Evolutionary conservation across 2,888 invertebrate species (phyloP).

Genomic region (Meteorus colon): DNA sequence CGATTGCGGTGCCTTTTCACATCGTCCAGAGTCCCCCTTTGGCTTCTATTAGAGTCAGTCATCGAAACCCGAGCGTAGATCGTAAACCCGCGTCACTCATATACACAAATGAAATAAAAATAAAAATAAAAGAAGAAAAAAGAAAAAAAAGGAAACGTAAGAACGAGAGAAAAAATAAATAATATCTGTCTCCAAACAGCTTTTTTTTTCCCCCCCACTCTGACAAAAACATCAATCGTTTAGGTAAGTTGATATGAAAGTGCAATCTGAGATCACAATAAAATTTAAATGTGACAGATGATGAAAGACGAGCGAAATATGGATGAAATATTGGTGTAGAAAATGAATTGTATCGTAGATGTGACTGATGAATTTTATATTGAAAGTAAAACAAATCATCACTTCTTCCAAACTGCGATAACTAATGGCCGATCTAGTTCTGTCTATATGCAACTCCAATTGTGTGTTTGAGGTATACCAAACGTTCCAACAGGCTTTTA

Average conservation of each 20-base stretch:
- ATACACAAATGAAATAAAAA: slow-evolving; percentile 4
- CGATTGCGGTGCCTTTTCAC: slow-evolving; percentile 48
- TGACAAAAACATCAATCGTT: slow-evolving; percentile 14
- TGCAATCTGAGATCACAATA: neutral
- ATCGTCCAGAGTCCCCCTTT: slow-evolving; percentile 57
- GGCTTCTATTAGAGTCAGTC: slow-evolving; percentile 69
- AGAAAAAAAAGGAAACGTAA: neutral
- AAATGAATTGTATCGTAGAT: neutral
- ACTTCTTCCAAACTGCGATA: neutral
- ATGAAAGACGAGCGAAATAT: neutral
- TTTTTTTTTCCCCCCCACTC: neutral
- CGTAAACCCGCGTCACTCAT: slow-evolving; percentile 34
- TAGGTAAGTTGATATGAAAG: slow-evolving; percentile 21
- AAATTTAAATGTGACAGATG: neutral
- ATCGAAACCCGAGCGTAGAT: slow-evolving; percentile 53
- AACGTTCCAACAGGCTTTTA: slow-evolving; percentile 53
- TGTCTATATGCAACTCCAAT: neutral
- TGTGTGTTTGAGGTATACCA: neutral
- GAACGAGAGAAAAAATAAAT: neutral
- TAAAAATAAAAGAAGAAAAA: neutral
- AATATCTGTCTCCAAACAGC: neutral
- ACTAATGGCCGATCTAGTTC: neutral
- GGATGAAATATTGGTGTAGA: neutral
- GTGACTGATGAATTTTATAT: no score
- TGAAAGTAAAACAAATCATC: neutral